Conservation (phyloP, 1,140 invertebrate genomes). For the Listronotus bonariensis region DNA sequence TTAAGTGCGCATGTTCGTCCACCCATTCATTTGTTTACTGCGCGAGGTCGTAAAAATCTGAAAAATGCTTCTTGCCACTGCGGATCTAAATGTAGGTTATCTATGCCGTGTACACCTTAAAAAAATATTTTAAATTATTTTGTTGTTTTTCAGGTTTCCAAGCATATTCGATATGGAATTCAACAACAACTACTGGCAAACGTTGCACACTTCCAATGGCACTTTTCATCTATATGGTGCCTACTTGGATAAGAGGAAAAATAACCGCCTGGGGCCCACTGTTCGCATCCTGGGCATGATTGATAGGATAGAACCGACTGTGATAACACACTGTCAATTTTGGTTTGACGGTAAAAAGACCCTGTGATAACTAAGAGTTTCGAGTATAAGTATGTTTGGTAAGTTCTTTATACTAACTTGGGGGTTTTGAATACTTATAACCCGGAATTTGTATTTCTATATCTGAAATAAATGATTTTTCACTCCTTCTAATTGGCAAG, state of each 20-base stretch:
- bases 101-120: too few relatives aligned
- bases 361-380: conserved; percentile 77
- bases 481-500: too few relatives aligned
- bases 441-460: too few relatives aligned
- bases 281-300: conserved; percentile 90
- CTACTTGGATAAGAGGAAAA: conserved; percentile 81
- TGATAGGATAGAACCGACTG: conserved; percentile 81
- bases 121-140: background rate
- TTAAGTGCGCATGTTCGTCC: too few relatives aligned
- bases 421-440: too few relatives aligned
- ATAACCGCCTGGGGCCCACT: conserved; percentile 77
- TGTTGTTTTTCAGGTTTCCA: conserved; percentile 65
- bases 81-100: too few relatives aligned
- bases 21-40: too few relatives aligned
- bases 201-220: conserved; percentile 75
- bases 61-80: too few relatives aligned
- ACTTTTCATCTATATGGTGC: conserved; percentile 89
- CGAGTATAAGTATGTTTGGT: conserved; percentile 93
- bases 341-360: conserved; percentile 85
- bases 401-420: background rate
- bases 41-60: too few relatives aligned
- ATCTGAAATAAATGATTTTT: too few relatives aligned
- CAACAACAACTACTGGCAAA: conserved; percentile 92
- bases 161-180: conserved; percentile 87
- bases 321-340: conserved; percentile 84